Conservation (phyloP, 2,888 invertebrate genomes). For the Ophion obscuratus region DNA sequence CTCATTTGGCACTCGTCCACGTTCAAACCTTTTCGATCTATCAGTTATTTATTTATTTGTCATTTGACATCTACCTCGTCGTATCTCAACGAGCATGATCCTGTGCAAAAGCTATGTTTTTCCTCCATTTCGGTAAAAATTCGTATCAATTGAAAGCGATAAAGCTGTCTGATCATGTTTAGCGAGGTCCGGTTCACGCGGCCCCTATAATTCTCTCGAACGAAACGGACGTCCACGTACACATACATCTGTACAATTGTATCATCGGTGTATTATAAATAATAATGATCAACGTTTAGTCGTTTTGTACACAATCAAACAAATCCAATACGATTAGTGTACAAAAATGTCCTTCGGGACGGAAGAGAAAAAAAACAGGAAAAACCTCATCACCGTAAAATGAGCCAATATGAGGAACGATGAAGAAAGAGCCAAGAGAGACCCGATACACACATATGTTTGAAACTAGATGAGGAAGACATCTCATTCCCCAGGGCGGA, state of each 20-base stretch:
- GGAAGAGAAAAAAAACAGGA: neutral
- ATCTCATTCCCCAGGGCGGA: conserved; percentile 63
- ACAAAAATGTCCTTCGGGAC: no score
- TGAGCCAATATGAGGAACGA: conserved; percentile 32
- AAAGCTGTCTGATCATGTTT: neutral
- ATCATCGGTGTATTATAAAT: neutral
- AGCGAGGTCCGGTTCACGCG: conserved; percentile 64
- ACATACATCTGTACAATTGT: no score
- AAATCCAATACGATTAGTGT: no score
- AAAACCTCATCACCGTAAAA: conserved; percentile 26
- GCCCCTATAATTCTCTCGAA: conserved; percentile 23
- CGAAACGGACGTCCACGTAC: no score
- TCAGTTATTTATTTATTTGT: no score
- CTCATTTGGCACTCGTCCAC: no score
- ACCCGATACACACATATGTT: neutral
- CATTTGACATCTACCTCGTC: no score
- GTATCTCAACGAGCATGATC: no score
- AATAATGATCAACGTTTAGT: neutral
- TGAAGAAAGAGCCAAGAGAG: conserved; percentile 43
- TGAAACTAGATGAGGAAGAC: conserved; percentile 14
- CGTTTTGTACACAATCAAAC: neutral
- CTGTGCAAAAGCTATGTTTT: no score
- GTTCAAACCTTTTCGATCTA: no score
- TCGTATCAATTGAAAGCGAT: no score
- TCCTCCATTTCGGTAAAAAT: no score